Evolutionary conservation across 2,888 invertebrate species (phyloP).

Genomic region (Ectemnius continuus): DNA sequence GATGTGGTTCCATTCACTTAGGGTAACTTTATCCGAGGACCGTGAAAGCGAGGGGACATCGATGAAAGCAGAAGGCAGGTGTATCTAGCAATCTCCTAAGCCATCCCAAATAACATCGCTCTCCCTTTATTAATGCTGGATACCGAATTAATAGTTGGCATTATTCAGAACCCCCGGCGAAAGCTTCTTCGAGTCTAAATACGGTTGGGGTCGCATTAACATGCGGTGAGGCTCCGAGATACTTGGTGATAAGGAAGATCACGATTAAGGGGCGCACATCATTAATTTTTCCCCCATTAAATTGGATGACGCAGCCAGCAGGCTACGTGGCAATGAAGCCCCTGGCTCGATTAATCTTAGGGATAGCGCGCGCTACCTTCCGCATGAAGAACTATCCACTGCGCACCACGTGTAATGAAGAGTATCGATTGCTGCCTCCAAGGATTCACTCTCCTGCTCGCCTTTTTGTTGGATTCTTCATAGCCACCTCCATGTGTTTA

Average conservation of each 20-base stretch:
- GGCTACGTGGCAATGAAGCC: not conserved
- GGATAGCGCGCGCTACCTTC: not conserved
- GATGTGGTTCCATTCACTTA: not conserved
- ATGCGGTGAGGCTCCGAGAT: conserved; percentile 25
- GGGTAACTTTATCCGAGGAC: not conserved
- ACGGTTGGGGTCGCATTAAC: conserved; percentile 27
- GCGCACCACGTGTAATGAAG: too few relatives aligned
- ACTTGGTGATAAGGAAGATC: conserved; percentile 31
- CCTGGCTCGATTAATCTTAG: conserved; percentile 3
- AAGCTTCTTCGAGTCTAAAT: conserved; percentile 24
- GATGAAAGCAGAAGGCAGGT: conserved; percentile 3
- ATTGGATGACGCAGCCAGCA: conserved; percentile 24
- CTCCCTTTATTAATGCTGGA: not conserved
- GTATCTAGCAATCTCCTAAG: not conserved
- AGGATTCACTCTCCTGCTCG: too few relatives aligned
- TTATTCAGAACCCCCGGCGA: conserved; percentile 34
- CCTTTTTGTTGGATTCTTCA: too few relatives aligned
- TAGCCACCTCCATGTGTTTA: too few relatives aligned
- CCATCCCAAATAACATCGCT: not conserved
- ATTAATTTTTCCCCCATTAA: conserved; percentile 37
- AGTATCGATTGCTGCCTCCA: too few relatives aligned
- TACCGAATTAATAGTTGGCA: conserved; percentile 34
- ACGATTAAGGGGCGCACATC: conserved; percentile 34
- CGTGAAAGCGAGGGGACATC: not conserved
- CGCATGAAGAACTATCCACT: too few relatives aligned